These are phyloP conservation scores for Sarcophaga subvicina DNA, from an alignment of 2,888 invertebrate genomes.

Conservation along the genomic window DNA sequence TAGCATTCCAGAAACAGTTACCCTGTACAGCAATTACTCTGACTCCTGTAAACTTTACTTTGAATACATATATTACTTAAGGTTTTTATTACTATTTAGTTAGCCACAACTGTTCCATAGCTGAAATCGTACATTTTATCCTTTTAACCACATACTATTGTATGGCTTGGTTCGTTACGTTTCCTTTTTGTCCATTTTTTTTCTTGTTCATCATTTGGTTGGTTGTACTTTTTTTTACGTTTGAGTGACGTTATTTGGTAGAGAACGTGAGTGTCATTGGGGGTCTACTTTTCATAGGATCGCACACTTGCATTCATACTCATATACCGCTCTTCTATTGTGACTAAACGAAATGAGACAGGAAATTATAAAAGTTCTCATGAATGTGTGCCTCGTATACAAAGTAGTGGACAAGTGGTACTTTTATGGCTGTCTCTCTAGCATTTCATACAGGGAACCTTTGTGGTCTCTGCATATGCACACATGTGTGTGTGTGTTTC, in stretches of 20 bases:
- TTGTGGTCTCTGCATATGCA: conserved; percentile 23
- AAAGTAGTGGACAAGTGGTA: neutral
- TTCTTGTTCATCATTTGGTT: neutral
- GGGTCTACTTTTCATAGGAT: conserved; percentile 37
- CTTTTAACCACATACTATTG: conserved; percentile 20
- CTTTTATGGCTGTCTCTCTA: neutral
- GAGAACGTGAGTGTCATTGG: conserved; percentile 31
- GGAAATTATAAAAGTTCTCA: conserved; percentile 33
- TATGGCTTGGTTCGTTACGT: conserved; percentile 18
- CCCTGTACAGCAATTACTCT: too few species aligned
- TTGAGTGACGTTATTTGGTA: neutral
- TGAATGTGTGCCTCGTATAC: conserved; percentile 1
- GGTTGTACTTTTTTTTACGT: neutral
- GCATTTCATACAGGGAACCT: neutral
- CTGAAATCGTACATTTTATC: conserved; percentile 2
- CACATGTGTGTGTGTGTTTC: neutral
- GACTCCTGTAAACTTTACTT: too few species aligned
- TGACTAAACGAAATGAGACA: conserved; percentile 33
- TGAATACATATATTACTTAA: neutral
- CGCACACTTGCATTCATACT: conserved; percentile 6
- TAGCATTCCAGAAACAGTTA: too few species aligned
- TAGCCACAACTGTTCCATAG: neutral
- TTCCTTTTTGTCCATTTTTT: neutral
- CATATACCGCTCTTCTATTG: conserved; percentile 41
- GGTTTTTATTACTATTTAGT: neutral